Base-by-base conservation (phyloP, 2,888 invertebrate species). In the Cristatella mucedo region DNA sequence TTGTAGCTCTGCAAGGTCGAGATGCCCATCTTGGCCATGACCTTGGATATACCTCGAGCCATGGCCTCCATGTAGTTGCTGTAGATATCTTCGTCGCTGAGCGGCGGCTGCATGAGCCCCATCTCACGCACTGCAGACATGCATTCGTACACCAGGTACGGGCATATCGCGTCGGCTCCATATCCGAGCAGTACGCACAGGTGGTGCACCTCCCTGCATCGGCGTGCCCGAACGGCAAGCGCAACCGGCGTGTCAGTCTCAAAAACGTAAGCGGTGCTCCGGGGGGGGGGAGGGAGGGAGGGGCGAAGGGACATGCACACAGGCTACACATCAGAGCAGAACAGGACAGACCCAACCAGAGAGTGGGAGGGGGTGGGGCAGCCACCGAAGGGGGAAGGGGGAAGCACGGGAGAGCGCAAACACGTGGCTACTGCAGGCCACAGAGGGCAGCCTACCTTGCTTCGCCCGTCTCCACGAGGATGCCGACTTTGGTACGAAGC, bases 11-110 rank as follows among this genome's bases (percentile, higher is more conserved):
- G 95, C 29, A 97, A 70, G 0, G 95, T 97, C 42, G 89, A 91
- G 59, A 97, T 97, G 42, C 97, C 97, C 97, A 97, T 97, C 67
- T 97, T 97, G 4, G 97, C 95, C 95, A 97, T 97, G 24, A 62
- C 85, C 67, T 87, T 87, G 37, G 80, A 76, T 50, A 84, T 80
- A 37, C 91, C 91, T 1, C 85, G 77, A 55, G 86, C 86, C 59
- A 83, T 80, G 29, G 93, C 87, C 49, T 80, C 79, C 30, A 85
- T 77, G 67, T 91, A 97, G 50, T 89, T 75, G 68, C 74, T 54
- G 51, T 59, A 61, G 49, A 93, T 79, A 41, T 77, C 74, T 4
- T 79, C 76, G 61, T 93, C 86, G 0, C 77, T 76, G 2, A 82
- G 69, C 3, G 72, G 70, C 1, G 75, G 71, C 52, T 83, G 82